Base-by-base conservation (phyloP, 2,113 vertebrate species). In the Trochalopteron elliotii region DNA sequence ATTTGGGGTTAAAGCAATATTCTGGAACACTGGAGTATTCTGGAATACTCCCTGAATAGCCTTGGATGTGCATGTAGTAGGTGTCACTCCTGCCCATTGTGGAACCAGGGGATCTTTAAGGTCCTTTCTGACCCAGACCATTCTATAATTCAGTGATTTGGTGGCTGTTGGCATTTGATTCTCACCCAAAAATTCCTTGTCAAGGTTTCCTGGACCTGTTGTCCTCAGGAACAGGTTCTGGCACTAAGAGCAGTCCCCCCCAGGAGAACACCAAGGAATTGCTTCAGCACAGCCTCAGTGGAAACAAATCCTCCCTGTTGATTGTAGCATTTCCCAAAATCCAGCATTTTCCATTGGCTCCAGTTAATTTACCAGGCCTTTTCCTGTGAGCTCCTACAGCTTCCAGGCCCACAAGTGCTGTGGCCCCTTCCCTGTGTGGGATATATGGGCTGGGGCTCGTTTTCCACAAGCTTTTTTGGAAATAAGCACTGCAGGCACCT, bases 401-500 rank as follows among this genome's bases (percentile, higher is more conserved):
- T 90, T 49, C n/a, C 82, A 93, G 30, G 11, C 30, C 39, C 78
- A 42, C 28, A n/a, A n/a, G 12, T 63, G 33, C 10, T 27, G 15
- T 22, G 23, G 31, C 67, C 57, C 74, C 10, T 68, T n/a, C 23
- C 20, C 31, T 42, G 6, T 57, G 10, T n/a, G 44, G 69, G 64
- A 13, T 50, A 39, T 2, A 10, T 35, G 42, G 21, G 2, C 17
- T 56, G 6, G 31, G 37, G 9, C 4, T 65, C 4, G 0, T 88
- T 49, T n/a, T 39, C 13, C 13, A n/a, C n/a, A 83, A 50, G 7
- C 3, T 70, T 33, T 37, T 77, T 45, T 50, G 50, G 42, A 83
- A 86, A 77, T 33, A 22, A 61, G 5, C 28, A 33, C 21, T 35
- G 12, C 27, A 44, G 47, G 22, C 13, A 69, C 2, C 10, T 88